Conservation (phyloP, 1,140 invertebrate genomes). For the Euura saliciscinereae region DNA sequence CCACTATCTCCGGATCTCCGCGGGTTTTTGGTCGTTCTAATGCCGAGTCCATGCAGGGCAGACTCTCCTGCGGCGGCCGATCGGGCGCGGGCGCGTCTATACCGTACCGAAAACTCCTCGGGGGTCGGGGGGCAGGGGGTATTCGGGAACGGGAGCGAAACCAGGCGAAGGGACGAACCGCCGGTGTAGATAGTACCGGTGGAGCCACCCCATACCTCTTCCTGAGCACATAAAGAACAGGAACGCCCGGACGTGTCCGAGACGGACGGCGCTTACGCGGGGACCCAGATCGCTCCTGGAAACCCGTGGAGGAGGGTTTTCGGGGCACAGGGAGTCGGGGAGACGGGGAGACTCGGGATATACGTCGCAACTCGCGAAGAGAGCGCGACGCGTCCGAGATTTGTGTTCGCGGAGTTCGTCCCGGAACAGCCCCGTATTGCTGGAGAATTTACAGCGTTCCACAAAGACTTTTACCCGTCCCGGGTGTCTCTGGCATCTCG, state of each 20-base stretch:
- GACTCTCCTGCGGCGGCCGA: background rate
- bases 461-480: background rate
- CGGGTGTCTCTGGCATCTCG: no score
- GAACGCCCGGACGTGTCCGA: constrained; percentile 48
- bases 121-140: constrained; percentile 13
- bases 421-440: constrained; percentile 30
- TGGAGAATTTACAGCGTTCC: constrained; percentile 33
- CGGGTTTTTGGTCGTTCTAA: constrained; percentile 52
- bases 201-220: constrained; percentile 43
- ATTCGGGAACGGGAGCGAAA: background rate
- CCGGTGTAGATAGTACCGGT: constrained; percentile 41
- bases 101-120: constrained; percentile 27
- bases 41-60: constrained; percentile 27
- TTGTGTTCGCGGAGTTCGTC: constrained; percentile 42
- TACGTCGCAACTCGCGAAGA: constrained; percentile 4
- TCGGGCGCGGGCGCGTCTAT: constrained; percentile 31
- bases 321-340: background rate
- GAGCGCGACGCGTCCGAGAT: constrained; percentile 30
- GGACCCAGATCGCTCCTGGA: no score
- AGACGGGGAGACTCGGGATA: constrained; percentile 9
- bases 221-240: constrained; percentile 49
- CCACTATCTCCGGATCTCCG: constrained; percentile 50
- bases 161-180: constrained; percentile 25
- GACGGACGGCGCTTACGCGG: constrained; percentile 50
- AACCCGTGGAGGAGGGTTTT: constrained; percentile 28